Base-by-base conservation (phyloP, 2,888 invertebrate genomes). In the Tyria jacobaeae region DNA sequence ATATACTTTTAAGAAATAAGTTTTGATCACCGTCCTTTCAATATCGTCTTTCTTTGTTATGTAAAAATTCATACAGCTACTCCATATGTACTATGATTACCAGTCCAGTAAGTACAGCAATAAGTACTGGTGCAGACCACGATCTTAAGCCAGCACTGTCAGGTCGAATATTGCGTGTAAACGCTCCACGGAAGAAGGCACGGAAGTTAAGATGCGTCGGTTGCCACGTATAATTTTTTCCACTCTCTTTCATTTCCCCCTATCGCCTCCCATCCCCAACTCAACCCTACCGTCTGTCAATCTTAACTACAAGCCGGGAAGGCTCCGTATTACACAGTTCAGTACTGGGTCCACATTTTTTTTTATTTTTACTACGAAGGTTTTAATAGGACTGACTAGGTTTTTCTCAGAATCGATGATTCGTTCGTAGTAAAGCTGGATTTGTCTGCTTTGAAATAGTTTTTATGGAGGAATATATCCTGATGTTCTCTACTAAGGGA, bases 191-290 rank as follows among this genome's bases (percentile, higher is more conserved):
- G 85, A 86, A 87, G 83, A 83, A 77, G 79, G 81, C 87, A 87
- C 89, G 91, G 91, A 92, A 90, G 91, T 88, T 92, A 93, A 93
- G 93, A 94, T 91, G 92, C 92, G 90, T 92, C 88, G 89, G 86
- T 89, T 88, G 90, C 89, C 88, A 89, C 92, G 92, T 93, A 92
- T 92, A 92, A 93, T 93, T 93, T 91, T 75, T 92, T 89, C 91
- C 88, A 89, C 89, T 90, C 90, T 89, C 89, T 91, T 91, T 89
- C 89, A 91, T 90, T 89, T 88, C 88, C 75, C 88, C 84, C 85
- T 83, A 79, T 82, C 79, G 70, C 82, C 81, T 60, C 68, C 85
- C 83, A 69, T 78, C 76, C 75, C 88, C 84, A 76, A 83, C 82
- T 86, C 90, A 87, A 89, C 91, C 92, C 92, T 88, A 88, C 87